These are phyloP conservation scores for Pipistrellus kuhlii DNA, from an alignment of 2,797 vertebrate genomes.

Conservation along the genomic window DNA sequence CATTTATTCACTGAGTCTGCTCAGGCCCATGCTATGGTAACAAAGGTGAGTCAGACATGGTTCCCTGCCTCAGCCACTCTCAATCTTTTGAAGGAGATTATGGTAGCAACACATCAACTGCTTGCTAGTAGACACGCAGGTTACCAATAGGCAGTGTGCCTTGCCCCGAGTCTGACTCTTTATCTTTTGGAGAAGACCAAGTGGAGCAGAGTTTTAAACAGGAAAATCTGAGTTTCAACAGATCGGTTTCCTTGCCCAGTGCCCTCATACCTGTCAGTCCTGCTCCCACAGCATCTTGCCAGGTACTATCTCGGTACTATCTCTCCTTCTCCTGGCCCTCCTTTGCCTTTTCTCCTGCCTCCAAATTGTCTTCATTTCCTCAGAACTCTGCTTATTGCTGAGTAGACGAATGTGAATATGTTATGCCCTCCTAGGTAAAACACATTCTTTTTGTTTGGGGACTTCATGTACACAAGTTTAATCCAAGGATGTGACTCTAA, in stretches of 20 bases:
- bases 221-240: neutral
- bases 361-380: neutral
- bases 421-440: neutral
- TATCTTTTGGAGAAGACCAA: neutral
- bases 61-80: neutral
- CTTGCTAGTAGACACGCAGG: too few relatives aligned
- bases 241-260: neutral
- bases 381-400: neutral
- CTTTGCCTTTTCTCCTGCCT: neutral
- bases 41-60: neutral
- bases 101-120: accelerated
- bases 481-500: neutral
- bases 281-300: neutral
- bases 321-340: accelerated
- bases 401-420: neutral
- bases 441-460: neutral
- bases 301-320: neutral
- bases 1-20: neutral
- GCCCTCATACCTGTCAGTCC: neutral
- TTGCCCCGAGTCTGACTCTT: neutral
- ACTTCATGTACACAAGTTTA: neutral
- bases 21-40: neutral
- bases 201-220: neutral
- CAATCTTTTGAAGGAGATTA: neutral
- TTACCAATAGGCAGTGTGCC: neutral